These are phyloP conservation scores for Ellobius talpinus DNA, from an alignment of 2,113 vertebrate genomes.

Conservation along the genomic window DNA sequence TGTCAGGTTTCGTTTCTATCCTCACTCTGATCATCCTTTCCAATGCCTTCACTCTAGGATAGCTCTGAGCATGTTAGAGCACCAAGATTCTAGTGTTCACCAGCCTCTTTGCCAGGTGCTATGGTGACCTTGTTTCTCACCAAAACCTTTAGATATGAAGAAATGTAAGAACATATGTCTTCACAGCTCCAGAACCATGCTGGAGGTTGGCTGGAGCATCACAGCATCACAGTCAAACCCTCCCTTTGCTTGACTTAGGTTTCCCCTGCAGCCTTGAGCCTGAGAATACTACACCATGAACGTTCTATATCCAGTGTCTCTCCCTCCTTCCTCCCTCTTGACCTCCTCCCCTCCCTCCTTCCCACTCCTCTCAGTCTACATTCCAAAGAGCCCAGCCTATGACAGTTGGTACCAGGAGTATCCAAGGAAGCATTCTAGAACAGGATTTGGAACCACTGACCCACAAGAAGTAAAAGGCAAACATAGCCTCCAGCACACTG, in stretches of 20 bases:
- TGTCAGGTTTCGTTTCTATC: not conserved
- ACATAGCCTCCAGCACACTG: not conserved
- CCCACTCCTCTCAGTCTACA: not conserved
- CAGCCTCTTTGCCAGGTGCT: not conserved
- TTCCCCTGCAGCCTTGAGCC: not conserved
- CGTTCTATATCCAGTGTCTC: not conserved
- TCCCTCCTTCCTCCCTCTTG: not conserved
- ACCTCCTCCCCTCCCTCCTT: not conserved
- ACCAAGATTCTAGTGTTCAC: not conserved
- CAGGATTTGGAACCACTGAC: not conserved
- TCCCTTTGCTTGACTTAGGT: too few species aligned
- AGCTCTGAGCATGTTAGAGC: not conserved
- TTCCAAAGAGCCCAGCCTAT: not conserved
- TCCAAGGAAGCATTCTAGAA: not conserved
- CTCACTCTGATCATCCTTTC: not conserved
- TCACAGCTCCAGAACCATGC: not conserved
- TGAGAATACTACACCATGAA: not conserved
- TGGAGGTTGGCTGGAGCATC: not conserved
- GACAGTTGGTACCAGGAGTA: not conserved
- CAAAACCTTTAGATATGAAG: not conserved
- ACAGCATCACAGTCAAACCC: not conserved
- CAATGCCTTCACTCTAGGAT: not conserved
- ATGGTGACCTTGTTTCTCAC: not conserved
- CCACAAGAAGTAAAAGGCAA: not conserved
- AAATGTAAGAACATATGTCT: not conserved